Percentiles rank a stretch among this genome's conserved stretches.
These are phyloP conservation scores for Choloepus hoffmanni DNA, from an alignment of 2,113 vertebrate species.

Conservation along the genomic window DNA sequence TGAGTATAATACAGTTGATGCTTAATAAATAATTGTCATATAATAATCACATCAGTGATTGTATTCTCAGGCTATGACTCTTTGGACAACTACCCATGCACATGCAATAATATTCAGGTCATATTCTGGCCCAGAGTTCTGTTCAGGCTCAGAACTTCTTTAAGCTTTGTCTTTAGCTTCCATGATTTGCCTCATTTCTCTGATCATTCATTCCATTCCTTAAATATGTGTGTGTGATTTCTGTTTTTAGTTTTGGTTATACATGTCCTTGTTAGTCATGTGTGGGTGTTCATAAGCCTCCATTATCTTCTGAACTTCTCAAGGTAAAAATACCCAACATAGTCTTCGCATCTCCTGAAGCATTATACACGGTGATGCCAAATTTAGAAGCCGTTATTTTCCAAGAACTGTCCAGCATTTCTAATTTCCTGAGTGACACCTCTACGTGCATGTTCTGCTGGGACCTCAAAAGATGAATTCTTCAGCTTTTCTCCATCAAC, in stretches of 20 bases:
- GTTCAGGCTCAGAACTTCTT: not conserved
- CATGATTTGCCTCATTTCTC: constrained; percentile 3
- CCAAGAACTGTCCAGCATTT: not conserved
- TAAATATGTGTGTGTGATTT: constrained; percentile 16
- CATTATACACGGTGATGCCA: not conserved
- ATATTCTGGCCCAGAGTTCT: not conserved
- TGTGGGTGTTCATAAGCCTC: not conserved
- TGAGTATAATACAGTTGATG: not conserved
- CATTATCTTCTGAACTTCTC: constrained; percentile 42
- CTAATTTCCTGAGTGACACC: not conserved
- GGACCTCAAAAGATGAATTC: not conserved
- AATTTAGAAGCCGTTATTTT: not conserved
- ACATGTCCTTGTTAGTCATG: not conserved
- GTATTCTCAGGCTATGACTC: not conserved
- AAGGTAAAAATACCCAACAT: not conserved
- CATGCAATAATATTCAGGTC: not conserved
- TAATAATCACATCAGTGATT: not conserved
- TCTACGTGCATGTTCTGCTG: not conserved
- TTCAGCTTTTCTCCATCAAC: not conserved
- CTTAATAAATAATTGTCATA: not conserved
- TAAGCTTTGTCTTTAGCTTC: not conserved
- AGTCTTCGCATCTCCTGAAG: not conserved
- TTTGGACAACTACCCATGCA: not conserved
- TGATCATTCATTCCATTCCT: not conserved
- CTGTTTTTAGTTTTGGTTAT: constrained; percentile 21